Conservation (phyloP, 2,888 invertebrate genomes). For the Mythimna ferrago region DNA sequence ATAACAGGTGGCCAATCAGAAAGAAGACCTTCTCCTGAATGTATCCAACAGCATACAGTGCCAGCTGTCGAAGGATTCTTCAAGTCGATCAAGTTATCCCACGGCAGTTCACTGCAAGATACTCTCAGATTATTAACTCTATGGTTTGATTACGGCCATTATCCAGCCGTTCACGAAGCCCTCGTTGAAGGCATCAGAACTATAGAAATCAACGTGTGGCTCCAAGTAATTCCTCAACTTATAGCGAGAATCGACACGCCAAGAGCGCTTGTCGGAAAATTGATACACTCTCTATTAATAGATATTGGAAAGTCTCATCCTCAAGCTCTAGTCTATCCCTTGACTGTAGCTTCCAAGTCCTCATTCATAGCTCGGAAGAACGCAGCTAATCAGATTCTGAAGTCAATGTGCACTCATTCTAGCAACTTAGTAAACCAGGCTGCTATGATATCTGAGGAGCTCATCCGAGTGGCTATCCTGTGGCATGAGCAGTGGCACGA, state of each 20-base stretch:
- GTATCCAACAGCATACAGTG: constrained; percentile 95
- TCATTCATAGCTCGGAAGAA: constrained; percentile 95
- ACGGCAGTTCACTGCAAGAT: constrained; percentile 98
- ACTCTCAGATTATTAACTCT: constrained; percentile 98
- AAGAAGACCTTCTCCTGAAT: constrained; percentile 84
- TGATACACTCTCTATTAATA: constrained; percentile 98
- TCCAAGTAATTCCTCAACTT: constrained; percentile 99
- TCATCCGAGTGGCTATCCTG: constrained; percentile 99
- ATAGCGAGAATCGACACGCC: constrained; percentile 99
- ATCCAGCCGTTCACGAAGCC: constrained; percentile 98
- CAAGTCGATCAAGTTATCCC: constrained; percentile 97
- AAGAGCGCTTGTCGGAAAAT: constrained; percentile 95
- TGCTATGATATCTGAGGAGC: constrained; percentile 98
- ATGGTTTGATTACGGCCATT: constrained; percentile 99
- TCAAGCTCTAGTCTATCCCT: constrained; percentile 98
- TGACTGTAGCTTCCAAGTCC: constrained; percentile 99
- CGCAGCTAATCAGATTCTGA: constrained; percentile 98
- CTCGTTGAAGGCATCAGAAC: constrained; percentile 97
- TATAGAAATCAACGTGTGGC: constrained; percentile 99
- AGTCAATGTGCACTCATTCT: constrained; percentile 98
- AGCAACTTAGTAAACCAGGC: constrained; percentile 98
- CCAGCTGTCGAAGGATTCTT: constrained; percentile 99
- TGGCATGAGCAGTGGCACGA: constrained; percentile 99
- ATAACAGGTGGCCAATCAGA: constrained; percentile 73
- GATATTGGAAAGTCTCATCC: constrained; percentile 99